phyloP scores from a whole-genome alignment of 2,797 vertebrate genomes.

The Rhinophrynus dorsalis region DNA sequence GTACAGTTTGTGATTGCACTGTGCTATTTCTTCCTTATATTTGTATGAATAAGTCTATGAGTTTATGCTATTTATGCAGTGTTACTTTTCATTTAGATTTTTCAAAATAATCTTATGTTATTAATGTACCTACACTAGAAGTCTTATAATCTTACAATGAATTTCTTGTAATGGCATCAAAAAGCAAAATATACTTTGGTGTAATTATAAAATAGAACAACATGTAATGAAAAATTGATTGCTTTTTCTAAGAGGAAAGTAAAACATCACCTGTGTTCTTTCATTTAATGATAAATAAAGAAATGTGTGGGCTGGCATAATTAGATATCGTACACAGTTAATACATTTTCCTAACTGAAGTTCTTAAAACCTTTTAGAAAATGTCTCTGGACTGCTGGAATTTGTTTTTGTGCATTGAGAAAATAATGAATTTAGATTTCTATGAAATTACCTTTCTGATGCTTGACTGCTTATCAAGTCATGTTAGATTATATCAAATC shows the following conservation, averaged over 20 bases:
- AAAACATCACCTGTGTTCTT: conserved; percentile 45
- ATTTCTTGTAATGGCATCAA: conserved; percentile 32
- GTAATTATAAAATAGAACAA: conserved; percentile 48
- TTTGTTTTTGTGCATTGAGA: conserved; percentile 38
- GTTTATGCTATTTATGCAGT: too few species aligned
- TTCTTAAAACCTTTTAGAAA: conserved; percentile 42
- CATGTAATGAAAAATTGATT: conserved; percentile 47
- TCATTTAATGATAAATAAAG: conserved; percentile 48
- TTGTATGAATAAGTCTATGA: too few species aligned
- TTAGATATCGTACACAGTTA: conserved; percentile 47
- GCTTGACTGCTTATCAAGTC: conserved; percentile 36
- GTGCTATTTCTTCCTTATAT: not conserved
- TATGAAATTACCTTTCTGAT: conserved; percentile 45
- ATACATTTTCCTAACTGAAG: conserved; percentile 39
- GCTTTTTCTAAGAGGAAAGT: conserved; percentile 38
- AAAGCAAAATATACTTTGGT: conserved; percentile 40
- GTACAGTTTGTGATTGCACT: conserved; percentile 1
- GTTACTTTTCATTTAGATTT: too few species aligned
- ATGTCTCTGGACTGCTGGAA: conserved; percentile 21
- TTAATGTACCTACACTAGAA: too few species aligned
- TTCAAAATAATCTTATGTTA: too few species aligned
- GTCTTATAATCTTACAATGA: conserved; percentile 26
- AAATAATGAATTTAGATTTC: conserved; percentile 47
- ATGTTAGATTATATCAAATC: conserved; percentile 32
- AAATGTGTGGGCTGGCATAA: conserved; percentile 45